Conservation (phyloP, 2,888 invertebrate genomes). For the Amphipyra tragopoginis region DNA sequence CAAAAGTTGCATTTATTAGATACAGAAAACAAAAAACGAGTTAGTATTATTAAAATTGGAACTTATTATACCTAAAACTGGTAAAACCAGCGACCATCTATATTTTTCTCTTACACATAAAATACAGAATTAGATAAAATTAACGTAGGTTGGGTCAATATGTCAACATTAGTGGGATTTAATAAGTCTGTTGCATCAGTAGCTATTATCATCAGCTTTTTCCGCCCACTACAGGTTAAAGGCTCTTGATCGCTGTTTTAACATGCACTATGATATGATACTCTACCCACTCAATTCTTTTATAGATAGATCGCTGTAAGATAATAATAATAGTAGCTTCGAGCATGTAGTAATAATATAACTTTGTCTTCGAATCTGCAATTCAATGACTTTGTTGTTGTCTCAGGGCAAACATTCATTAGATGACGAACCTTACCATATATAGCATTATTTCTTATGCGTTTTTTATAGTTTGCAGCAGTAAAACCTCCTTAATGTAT, state of each 20-base stretch:
- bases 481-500: background rate
- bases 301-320: slow-evolving; percentile 22
- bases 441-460: slow-evolving; percentile 19
- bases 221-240: slow-evolving; percentile 45
- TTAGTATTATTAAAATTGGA: too few relatives aligned
- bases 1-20: too few relatives aligned
- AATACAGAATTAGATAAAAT: slow-evolving; percentile 24
- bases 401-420: slow-evolving; percentile 19
- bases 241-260: slow-evolving; percentile 14
- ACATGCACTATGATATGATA: slow-evolving; percentile 21
- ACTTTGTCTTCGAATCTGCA: slow-evolving; percentile 31
- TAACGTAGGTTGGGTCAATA: slow-evolving; percentile 45
- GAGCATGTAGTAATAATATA: slow-evolving; percentile 11
- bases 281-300: slow-evolving; percentile 33
- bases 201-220: slow-evolving; percentile 39
- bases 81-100: background rate
- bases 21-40: too few relatives aligned
- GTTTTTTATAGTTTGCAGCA: slow-evolving; percentile 9
- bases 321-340: slow-evolving; percentile 3
- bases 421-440: slow-evolving; percentile 10
- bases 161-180: slow-evolving; percentile 48
- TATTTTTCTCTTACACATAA: slow-evolving; percentile 20
- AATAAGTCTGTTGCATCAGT: slow-evolving; percentile 45
- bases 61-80: too few relatives aligned
- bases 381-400: slow-evolving; percentile 54